phyloP scores from a whole-genome alignment of 2,888 invertebrate species.

The Melieria picta region DNA sequence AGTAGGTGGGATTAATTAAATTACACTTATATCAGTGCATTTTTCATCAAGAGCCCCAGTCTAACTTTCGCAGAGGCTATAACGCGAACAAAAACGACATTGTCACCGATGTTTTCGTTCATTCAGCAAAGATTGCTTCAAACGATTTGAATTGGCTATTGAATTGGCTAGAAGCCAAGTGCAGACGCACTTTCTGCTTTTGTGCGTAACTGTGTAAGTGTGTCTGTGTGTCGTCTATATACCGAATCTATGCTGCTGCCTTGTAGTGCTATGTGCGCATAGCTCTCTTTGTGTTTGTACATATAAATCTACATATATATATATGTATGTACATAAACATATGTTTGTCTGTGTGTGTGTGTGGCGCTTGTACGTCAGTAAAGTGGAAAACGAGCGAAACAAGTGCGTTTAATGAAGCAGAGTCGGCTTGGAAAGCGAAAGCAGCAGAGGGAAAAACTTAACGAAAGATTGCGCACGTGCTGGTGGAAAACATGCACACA shows the following conservation, averaged over 20 bases:
- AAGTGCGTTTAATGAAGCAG: background rate
- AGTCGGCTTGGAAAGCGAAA: conserved; percentile 10
- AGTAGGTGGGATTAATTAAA: too few relatives aligned
- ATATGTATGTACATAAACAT: conserved; percentile 4
- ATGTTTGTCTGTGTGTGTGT: conserved; percentile 8
- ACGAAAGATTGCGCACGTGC: conserved; percentile 43
- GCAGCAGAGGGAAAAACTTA: conserved; percentile 29
- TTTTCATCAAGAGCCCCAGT: too few relatives aligned
- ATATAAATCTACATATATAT: background rate
- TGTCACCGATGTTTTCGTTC: too few relatives aligned
- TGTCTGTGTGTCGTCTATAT: conserved; percentile 9
- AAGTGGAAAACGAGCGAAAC: conserved; percentile 23
- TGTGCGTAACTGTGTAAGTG: conserved; percentile 13
- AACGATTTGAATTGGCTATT: too few relatives aligned
- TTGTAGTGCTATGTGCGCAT: background rate
- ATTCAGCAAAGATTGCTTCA: too few relatives aligned
- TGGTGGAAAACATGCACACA: conserved; percentile 26
- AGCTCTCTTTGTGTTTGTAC: background rate
- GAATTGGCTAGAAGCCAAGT: too few relatives aligned
- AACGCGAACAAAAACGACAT: background rate
- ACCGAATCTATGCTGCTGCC: too few relatives aligned
- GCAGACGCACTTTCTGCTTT: background rate
- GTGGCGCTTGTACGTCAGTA: background rate
- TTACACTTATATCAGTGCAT: too few relatives aligned
- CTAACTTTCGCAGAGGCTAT: too few relatives aligned